A percentile compares a stretch with the other conserved stretches of the same genome.
Conservation (phyloP, 92 coral and sea anemone genomes). For the Heliopora coerulea region DNA sequence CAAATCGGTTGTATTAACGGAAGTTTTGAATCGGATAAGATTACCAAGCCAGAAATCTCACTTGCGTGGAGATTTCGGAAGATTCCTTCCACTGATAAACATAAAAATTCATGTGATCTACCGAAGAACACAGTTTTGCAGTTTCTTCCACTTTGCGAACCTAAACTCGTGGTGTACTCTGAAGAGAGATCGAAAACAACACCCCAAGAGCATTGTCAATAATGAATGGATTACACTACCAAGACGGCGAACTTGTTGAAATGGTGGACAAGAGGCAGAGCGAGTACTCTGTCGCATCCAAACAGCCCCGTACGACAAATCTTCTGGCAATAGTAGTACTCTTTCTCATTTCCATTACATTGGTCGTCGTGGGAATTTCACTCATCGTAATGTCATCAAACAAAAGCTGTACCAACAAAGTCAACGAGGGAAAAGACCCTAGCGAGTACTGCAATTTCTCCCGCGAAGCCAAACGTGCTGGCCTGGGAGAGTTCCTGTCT, state of each 20-base stretch:
- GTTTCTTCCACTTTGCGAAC: background rate
- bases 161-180: background rate
- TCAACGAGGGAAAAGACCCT: background rate
- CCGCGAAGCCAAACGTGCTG: slow-evolving; percentile 65
- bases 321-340: slow-evolving; percentile 40
- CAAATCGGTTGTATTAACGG: background rate
- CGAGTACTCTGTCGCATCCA: background rate
- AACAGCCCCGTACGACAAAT: background rate
- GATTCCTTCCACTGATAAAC: background rate
- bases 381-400: slow-evolving; percentile 55
- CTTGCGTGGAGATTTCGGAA: background rate
- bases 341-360: slow-evolving; percentile 47
- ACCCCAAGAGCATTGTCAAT: too few relatives aligned
- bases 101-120: background rate
- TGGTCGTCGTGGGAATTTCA: slow-evolving; percentile 63
- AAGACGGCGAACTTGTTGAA: background rate
- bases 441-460: slow-evolving; percentile 47
- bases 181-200: background rate
- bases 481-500: slow-evolving; percentile 57
- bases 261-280: background rate
- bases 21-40: slow-evolving; percentile 1
- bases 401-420: slow-evolving; percentile 4
- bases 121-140: background rate
- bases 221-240: background rate
- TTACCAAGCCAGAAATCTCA: background rate